These are phyloP conservation scores for Apotomis turbidana DNA, from an alignment of 2,888 invertebrate genomes.

Conservation along the genomic window DNA sequence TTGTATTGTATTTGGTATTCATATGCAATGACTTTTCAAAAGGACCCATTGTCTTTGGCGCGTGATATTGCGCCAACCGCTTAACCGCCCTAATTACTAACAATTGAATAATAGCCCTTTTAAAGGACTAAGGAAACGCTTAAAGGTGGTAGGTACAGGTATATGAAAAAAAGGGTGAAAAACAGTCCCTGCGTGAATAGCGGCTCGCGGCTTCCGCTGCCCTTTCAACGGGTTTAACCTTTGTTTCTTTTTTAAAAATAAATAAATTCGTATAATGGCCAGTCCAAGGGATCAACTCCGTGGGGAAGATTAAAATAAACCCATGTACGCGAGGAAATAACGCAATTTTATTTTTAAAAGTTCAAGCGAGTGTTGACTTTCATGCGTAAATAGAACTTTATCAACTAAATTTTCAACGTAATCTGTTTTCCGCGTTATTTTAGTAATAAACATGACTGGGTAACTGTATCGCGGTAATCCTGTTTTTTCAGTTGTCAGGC, in stretches of 20 bases:
- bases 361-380: conserved; percentile 12
- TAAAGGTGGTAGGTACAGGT: conserved; percentile 42
- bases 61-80: conserved; percentile 22
- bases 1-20: conserved; percentile 44
- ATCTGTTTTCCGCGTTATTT: background rate
- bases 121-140: conserved; percentile 42
- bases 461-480: conserved; percentile 31
- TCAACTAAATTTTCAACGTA: background rate
- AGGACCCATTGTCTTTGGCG: conserved; percentile 43
- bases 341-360: conserved; percentile 29
- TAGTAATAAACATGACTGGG: conserved; percentile 6
- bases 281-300: conserved; percentile 46
- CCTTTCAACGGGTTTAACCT: conserved; percentile 54
- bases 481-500: conserved; percentile 29
- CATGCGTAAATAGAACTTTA: background rate
- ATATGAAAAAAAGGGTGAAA: conserved; percentile 44
- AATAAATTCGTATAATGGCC: conserved; percentile 43
- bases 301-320: conserved; percentile 34
- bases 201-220: conserved; percentile 52
- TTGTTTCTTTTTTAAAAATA: conserved; percentile 49
- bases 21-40: conserved; percentile 44
- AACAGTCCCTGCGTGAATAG: conserved; percentile 47
- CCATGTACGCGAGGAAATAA: conserved; percentile 19
- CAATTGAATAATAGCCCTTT: conserved; percentile 36
- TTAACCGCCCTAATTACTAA: conserved; percentile 37